phyloP scores from a whole-genome alignment of 2,113 vertebrate species.

The Oreocharis arfaki region DNA sequence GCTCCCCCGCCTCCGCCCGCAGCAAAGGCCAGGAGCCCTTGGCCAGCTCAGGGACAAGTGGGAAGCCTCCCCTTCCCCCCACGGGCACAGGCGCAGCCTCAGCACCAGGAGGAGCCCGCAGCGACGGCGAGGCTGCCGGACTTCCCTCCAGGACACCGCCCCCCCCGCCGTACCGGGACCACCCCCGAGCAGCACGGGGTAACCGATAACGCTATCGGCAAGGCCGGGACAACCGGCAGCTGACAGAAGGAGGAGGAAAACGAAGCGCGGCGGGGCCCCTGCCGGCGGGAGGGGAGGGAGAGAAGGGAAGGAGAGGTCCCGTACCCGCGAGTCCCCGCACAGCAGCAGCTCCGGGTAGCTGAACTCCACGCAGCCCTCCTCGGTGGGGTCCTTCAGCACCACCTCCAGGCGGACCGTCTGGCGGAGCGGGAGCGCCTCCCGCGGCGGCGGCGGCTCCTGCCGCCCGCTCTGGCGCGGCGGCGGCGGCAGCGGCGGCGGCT shows the following conservation, averaged over 20 bases:
- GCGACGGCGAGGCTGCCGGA: not conserved
- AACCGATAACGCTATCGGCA: not conserved
- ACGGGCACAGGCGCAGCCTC: not conserved
- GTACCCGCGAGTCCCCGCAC: slow-evolving; percentile 73
- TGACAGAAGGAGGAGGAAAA: not conserved
- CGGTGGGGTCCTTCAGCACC: slow-evolving; percentile 87
- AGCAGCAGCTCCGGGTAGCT: slow-evolving; percentile 92
- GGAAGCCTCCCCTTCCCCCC: not conserved
- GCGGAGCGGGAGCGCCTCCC: slow-evolving; percentile 63
- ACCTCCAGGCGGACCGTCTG: slow-evolving; percentile 88
- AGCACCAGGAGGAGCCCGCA: not conserved
- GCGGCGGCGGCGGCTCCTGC: slow-evolving; percentile 55
- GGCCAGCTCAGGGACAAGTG: not conserved
- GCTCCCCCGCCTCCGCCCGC: not conserved
- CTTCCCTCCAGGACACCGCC: not conserved
- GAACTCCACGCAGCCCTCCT: slow-evolving; percentile 90
- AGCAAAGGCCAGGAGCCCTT: not conserved
- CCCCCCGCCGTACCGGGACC: not conserved
- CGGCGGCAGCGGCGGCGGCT: slow-evolving; percentile 13
- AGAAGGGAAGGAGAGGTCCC: not conserved
- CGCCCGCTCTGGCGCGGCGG: slow-evolving; percentile 62
- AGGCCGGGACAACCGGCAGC: not conserved
- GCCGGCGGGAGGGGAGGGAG: not conserved
- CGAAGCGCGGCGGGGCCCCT: not conserved
- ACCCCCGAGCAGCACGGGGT: not conserved